These are phyloP conservation scores for Caenorhabditis sinica DNA, from an alignment of 2,888 invertebrate genomes.

Conservation along the genomic window DNA sequence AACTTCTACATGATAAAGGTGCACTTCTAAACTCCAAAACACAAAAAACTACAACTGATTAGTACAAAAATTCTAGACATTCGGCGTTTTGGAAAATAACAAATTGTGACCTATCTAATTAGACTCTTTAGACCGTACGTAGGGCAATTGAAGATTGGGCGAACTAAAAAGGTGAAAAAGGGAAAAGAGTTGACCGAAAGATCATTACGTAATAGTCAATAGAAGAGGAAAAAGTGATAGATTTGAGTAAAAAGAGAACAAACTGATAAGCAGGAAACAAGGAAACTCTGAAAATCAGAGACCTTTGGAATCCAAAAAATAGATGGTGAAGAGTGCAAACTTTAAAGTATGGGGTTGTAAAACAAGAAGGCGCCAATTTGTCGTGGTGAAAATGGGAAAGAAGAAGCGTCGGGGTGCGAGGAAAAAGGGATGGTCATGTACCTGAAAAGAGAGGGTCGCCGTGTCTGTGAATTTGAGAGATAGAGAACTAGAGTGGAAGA, in stretches of 20 bases:
- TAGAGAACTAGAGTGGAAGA: conserved; percentile 44
- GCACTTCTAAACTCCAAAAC: not conserved
- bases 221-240: conserved; percentile 32
- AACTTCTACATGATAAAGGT: too few species aligned
- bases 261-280: conserved; percentile 21
- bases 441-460: conserved; percentile 52
- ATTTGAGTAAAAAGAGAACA: conserved; percentile 7
- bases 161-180: conserved; percentile 20
- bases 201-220: conserved; percentile 48
- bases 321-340: not conserved
- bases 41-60: not conserved
- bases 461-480: conserved; percentile 31
- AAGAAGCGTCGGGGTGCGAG: conserved; percentile 21
- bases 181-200: conserved; percentile 46
- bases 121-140: not conserved
- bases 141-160: conserved; percentile 13
- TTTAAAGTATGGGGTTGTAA: conserved; percentile 26
- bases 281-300: conserved; percentile 17
- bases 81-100: not conserved
- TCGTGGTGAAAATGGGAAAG: conserved; percentile 16
- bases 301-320: conserved; percentile 5
- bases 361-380: conserved; percentile 49
- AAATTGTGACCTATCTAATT: conserved; percentile 12
- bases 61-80: not conserved
- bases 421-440: conserved; percentile 48